Evolutionary conservation across 2,888 invertebrate genomes (phyloP).

Genomic region (Lordiphosa fenestrarum): DNA sequence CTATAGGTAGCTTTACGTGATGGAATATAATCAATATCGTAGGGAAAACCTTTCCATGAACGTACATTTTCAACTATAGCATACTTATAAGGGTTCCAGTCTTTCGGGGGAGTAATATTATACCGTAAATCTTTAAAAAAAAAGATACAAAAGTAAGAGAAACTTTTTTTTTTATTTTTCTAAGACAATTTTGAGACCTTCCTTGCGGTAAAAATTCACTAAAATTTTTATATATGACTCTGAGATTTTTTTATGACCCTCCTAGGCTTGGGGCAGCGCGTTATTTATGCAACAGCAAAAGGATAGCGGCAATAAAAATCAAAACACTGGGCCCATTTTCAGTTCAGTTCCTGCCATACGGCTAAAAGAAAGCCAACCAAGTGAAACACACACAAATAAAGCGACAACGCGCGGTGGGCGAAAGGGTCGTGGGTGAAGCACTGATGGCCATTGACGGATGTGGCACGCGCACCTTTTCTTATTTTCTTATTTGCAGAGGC

Average conservation of each 20-base stretch:
- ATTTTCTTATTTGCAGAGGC: conserved; percentile 22
- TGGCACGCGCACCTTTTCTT: conserved; percentile 41
- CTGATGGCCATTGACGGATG: conserved; percentile 36
- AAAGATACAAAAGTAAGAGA: no score
- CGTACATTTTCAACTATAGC: no score
- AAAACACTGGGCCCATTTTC: conserved; percentile 36
- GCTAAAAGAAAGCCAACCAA: conserved; percentile 52
- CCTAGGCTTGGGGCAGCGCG: conserved; percentile 28
- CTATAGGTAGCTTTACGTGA: no score
- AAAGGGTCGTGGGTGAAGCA: conserved; percentile 9
- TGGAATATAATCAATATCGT: no score
- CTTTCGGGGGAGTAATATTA: no score
- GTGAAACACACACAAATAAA: conserved; percentile 29
- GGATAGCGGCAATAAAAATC: conserved; percentile 53
- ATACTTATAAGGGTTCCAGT: no score
- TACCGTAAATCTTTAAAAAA: no score
- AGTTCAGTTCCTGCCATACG: conserved; percentile 38
- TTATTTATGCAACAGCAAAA: conserved; percentile 48
- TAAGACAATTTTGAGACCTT: not conserved
- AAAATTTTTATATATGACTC: conserved; percentile 30
- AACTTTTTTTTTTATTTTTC: no score
- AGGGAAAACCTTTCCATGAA: no score
- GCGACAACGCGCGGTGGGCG: conserved; percentile 1
- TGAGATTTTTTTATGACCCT: conserved; percentile 40
- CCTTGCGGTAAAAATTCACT: conserved; percentile 20